Evolutionary conservation across 1,140 invertebrate species (phyloP), one percentile per base, ranked within the genome.

Genomic region (Neomicropteryx cornuta): DNA sequence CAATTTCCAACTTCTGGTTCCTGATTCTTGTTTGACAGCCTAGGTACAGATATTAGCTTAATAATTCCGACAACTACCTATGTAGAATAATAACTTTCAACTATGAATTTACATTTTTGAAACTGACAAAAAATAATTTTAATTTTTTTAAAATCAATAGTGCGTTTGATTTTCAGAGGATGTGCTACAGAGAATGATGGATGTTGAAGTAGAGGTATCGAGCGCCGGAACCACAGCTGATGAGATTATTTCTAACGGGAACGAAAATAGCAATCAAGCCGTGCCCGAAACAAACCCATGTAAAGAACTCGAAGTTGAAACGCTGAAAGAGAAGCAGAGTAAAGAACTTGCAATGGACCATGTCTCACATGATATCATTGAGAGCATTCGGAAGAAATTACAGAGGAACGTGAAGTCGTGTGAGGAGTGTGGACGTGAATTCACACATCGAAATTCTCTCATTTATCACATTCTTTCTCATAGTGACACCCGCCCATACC

Each of bases 401-500:
- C 18, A 14, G 13, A 36, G 11, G 33, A 19, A 14, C 11, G 5
- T 39, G 39, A 50, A 76, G 24, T 58, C 61, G 3, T 87, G 83
- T 49, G 63, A 56, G 23, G 70, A 80, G 41, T 91, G 87, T 47
- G 68, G 72, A 11, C 62, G 82, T 35, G 73, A 79, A 18, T 91
- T 91, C 53, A 76, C 77, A 40, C 84, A 90, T 46, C 68, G 81
- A 33, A 91, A 89, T 60, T 88, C 87, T 29, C 60, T 90, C 27
- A 72, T 87, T 18, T 90, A 91, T 57, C 87, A 92, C 49, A 71
- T 85, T 65, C 60, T 82, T 40, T 83, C 82, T 35, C 87, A 91
- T 50, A 79, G 73, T 3, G 80, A 82, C 4, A 75, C 81, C 48
- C 67, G 77, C 42, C 77, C 83, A 5, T 81, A 86, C 51, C 73